Evolutionary conservation across 2,797 vertebrate genomes (phyloP), one percentile per base, ranked within the genome.

Genomic region (Antrozous pallidus): DNA sequence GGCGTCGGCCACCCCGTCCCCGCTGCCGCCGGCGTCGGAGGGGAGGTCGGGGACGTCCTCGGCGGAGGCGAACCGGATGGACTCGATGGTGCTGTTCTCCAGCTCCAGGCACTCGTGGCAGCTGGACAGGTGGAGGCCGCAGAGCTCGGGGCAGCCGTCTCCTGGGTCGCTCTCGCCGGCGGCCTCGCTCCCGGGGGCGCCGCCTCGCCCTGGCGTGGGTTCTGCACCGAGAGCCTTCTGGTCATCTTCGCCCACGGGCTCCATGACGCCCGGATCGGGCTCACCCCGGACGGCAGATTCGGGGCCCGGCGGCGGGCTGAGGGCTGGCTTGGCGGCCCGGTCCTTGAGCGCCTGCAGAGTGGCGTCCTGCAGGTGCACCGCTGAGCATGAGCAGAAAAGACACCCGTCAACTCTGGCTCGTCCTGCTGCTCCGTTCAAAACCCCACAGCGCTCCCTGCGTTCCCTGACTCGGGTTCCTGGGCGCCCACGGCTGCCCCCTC

Each of bases 61-160:
- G 0, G 97, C 98, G 0, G 99, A 99, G 3, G 99, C 99, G 42
- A 98, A 99, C 95, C 97, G 99, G 67, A 99, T 98, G 0, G 99
- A 99, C 2, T 99, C 98, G 0, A 99, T 99, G 96, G 99, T 99
- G 97, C 99, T 99, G 97, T 96, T 99, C 95, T 99, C 99, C 14
- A 99, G 98, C 92, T 99, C 98, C 97, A 99, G 96, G 63, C 99
- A 99, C 93, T 99, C 99, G 0, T 98, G 98, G 97, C 99, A 99
- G 97, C 99, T 99, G 88, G 98, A 99, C 20, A 99, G 98, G 93
- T 99, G 99, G 74, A 99, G 98, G 92, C 98, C 98, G 58, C 98
- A 98, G 20, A 98, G 98, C 8, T 98, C 98, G 8, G 95, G 91
- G 0, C 94, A 88, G 75, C 78, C 91, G 6, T 1, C 8, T 1